Base-by-base conservation (phyloP, 1,140 invertebrate species). In the Oreohelix idahoensis region DNA sequence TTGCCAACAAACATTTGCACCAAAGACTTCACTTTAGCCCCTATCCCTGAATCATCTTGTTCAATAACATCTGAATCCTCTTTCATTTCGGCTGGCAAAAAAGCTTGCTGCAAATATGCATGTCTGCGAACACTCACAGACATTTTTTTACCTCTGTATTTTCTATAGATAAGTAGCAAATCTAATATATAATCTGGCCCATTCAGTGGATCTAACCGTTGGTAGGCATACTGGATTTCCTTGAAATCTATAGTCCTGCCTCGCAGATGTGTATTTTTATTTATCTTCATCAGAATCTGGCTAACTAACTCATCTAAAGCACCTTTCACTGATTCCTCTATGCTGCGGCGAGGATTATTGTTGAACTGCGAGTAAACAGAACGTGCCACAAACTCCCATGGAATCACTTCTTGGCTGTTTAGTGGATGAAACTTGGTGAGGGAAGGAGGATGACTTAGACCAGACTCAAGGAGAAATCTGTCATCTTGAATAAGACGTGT, bases 101-200 rank as follows among this genome's bases (percentile, higher is more conserved):
- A 99, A 36, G 95, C 95, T 89, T 98, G 96, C 92, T 99, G 97
- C 20, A 99, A 93, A 90, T 99, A 99, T 1, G 97, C 96, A 93
- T 99, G 98, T 75, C 97, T 92, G 1, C 98, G 93, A 2, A 99
- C 98, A 0, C 97, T 96, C 0, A 98, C 95, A 0, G 97, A 98
- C 94, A 98, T 96, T 93, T 98, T 98, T 70, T 91, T 89, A 5
- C 98, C 98, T n/a, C 97, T 93, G 92, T 98, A 98, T 91, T 98
- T 97, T 86, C n/a, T 95, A 93, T 99, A 99, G 66, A 97, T 96
- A 17, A 99, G 93, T 66, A 99, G 93, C 85, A 99, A 93, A 93
- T 99, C 98, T 35, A 99, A 93, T 87, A 99, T 96, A 86, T 97
- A 96, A 92, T 99, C 97, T n/a, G 96, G 95, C 0, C 98, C 98